Conservation (phyloP, 2,888 invertebrate genomes). For the Troilus luridus region DNA sequence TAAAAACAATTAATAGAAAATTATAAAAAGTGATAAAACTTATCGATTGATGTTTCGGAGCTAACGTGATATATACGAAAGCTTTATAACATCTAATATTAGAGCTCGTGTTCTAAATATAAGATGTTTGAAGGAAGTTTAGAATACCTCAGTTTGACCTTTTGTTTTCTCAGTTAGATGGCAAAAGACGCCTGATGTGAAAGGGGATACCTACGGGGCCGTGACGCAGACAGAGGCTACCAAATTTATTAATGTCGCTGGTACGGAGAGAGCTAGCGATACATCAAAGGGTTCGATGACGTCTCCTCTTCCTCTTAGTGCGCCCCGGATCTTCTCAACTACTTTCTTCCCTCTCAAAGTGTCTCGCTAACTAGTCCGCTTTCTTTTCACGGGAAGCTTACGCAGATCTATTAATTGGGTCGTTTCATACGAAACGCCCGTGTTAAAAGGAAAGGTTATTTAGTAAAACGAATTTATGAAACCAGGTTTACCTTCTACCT, state of each 20-base stretch:
- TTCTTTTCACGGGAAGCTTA: not conserved
- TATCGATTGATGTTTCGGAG: not conserved
- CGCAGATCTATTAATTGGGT: no score
- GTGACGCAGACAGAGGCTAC: not conserved
- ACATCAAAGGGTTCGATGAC: not conserved
- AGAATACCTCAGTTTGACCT: not conserved
- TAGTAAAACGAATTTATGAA: no score
- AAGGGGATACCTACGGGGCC: not conserved
- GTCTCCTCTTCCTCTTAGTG: not conserved
- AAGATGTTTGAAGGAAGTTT: not conserved
- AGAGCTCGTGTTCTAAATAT: not conserved
- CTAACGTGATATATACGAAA: not conserved
- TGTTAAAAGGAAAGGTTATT: no score
- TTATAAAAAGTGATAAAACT: not conserved
- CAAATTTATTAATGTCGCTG: constrained; percentile 6
- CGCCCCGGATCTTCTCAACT: not conserved
- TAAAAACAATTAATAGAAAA: no score
- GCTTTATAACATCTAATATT: not conserved
- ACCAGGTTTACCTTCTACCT: no score
- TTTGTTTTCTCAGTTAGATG: not conserved
- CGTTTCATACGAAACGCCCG: no score
- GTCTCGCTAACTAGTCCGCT: not conserved
- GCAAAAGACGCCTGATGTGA: not conserved
- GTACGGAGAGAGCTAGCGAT: not conserved
- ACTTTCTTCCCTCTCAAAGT: not conserved